phyloP scores from a whole-genome alignment of 2,797 vertebrate species.

The Alauda arvensis region DNA sequence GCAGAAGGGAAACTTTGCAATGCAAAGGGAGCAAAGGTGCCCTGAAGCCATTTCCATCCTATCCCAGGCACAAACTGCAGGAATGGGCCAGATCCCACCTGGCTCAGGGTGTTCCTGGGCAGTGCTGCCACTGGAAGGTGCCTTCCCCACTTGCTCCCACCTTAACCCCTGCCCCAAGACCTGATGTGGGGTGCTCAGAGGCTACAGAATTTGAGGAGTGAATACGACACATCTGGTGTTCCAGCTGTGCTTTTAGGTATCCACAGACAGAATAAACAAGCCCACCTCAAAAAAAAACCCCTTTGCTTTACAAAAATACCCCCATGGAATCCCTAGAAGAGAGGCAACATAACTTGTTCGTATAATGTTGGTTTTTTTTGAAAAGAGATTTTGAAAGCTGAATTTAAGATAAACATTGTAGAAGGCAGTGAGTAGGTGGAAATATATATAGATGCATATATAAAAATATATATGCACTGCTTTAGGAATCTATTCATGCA shows the following conservation, averaged over 20 bases:
- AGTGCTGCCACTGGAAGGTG: background rate
- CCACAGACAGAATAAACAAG: background rate
- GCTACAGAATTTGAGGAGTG: background rate
- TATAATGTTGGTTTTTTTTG: background rate
- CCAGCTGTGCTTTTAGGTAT: background rate
- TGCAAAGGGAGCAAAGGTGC: background rate
- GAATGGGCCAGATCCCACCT: background rate
- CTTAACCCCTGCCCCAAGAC: background rate
- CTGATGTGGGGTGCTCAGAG: background rate
- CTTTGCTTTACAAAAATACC: background rate
- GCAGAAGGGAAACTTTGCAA: background rate
- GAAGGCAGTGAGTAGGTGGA: background rate
- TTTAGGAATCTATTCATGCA: background rate
- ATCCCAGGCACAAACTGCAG: background rate
- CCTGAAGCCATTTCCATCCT: background rate
- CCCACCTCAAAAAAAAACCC: background rate
- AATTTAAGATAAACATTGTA: background rate
- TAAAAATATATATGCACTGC: background rate
- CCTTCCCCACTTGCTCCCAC: background rate
- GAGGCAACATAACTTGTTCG: background rate
- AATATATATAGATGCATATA: background rate
- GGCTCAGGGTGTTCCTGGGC: background rate
- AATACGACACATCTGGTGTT: background rate
- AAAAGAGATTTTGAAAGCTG: background rate
- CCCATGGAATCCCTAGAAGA: background rate